Evolutionary conservation across 2,888 invertebrate genomes (phyloP).

Genomic region (Caenorhabditis sp.): DNA sequence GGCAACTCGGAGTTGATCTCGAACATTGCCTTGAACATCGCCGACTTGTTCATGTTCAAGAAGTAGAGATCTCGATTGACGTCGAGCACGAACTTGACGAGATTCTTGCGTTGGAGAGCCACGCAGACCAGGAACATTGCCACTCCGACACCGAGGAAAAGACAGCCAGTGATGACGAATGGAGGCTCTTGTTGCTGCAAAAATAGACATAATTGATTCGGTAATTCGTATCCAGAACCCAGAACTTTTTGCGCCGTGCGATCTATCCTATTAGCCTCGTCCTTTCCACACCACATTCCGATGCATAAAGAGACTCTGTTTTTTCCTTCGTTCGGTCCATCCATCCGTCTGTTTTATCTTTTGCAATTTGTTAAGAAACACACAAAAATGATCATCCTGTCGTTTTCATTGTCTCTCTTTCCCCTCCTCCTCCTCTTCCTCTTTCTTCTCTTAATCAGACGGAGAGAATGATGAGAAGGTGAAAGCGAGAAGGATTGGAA

Average conservation of each 20-base stretch:
- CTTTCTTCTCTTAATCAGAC: constrained; percentile 40
- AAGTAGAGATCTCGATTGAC: constrained; percentile 79
- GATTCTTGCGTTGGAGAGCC: constrained; percentile 81
- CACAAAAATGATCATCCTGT: constrained; percentile 26
- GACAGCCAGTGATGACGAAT: constrained; percentile 78
- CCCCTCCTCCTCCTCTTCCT: no score
- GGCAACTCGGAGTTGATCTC: constrained; percentile 70
- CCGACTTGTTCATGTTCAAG: constrained; percentile 76
- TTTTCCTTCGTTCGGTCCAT: constrained; percentile 8
- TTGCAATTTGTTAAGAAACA: constrained; percentile 27
- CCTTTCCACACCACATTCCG: constrained; percentile 11
- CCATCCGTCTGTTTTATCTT: constrained; percentile 16
- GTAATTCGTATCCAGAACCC: no score
- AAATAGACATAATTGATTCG: no score
- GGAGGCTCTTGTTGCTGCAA: constrained; percentile 77
- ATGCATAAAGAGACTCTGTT: constrained; percentile 1
- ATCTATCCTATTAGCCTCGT: constrained; percentile 22
- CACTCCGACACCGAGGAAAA: constrained; percentile 77
- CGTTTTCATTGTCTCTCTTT: constrained; percentile 14
- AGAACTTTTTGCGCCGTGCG: neutral
- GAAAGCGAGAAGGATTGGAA: constrained; percentile 44
- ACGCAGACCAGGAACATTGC: constrained; percentile 79
- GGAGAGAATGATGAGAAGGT: constrained; percentile 29
- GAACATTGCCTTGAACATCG: constrained; percentile 78
- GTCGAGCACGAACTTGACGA: constrained; percentile 79